Evolutionary conservation across 2,888 invertebrate species (phyloP), one percentile per base, ranked within the genome.

Genomic region (Standfussiana lucernea): DNA sequence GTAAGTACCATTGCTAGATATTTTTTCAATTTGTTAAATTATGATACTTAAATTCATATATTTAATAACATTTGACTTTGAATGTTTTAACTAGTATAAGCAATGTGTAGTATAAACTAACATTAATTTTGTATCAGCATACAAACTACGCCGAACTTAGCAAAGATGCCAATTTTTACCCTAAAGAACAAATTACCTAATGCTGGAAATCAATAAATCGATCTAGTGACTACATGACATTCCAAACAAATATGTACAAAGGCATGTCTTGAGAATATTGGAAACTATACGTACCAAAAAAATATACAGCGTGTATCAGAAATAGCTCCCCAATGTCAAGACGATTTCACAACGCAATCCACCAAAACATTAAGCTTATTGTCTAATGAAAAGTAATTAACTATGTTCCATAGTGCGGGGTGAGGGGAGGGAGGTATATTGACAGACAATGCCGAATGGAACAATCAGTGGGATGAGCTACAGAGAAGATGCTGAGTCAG

Each of bases 341-440:
- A 50, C 35, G 59, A 7, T 37, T 66, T 40, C 61, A 40, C 91
- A 91, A 92, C 85, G 79, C 84, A 84, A 73, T 86, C 83, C 77
- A 88, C 89, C 85, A 59, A 88, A 90, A 91, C 89, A 91, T 90
- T 79, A 89, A 81, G 85, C 91, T 94, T 94, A 95, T 95, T 95
- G 95, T 96, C 94, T 96, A 96, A 96, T 96, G 95, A 96, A 96
- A 96, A 96, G 95, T 96, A 96, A 96, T 96, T 96, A 96, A 96
- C 95, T 92, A 92, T 86, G 86, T 90, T 89, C 82, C 80, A 71
- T 24, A 56, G 45, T 7, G 47, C 61, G 80, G 82, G 79, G 78
- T 75, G 75, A 76, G 84, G 83, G 77, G 83, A 86, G 80, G 88
- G 91, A 86, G 89, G 74, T 11, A 91, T 93, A 93, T 94, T 95